Conservation (phyloP, 2,113 vertebrate species). For the Peromyscus polionotus region DNA sequence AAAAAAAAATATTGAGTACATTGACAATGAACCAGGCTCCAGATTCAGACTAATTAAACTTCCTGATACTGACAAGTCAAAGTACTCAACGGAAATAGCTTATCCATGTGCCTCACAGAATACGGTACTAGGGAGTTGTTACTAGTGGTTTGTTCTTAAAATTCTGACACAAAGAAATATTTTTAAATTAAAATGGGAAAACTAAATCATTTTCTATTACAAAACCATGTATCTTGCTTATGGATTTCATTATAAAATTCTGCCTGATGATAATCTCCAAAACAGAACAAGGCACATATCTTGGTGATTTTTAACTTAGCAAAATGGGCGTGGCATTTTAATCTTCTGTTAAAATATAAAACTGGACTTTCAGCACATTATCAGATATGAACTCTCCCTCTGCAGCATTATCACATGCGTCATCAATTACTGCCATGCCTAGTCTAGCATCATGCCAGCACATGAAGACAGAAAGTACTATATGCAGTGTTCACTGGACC, state of each 20-base stretch:
- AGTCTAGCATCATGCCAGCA: conserved; percentile 99
- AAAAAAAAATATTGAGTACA: conserved; percentile 33
- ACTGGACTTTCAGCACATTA: conserved; percentile 79
- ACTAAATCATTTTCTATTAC: conserved; percentile 36
- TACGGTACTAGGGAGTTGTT: background rate
- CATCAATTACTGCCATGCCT: conserved; percentile 99
- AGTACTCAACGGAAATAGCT: background rate
- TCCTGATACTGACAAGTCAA: conserved; percentile 44
- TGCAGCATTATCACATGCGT: conserved; percentile 99
- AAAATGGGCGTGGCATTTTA: conserved; percentile 79
- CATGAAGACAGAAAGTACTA: conserved; percentile 99
- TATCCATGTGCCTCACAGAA: background rate
- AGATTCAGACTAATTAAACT: conserved; percentile 51
- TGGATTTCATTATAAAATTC: conserved; percentile 55
- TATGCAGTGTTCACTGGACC: conserved; percentile 99
- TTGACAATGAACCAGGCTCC: background rate
- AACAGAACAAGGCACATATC: conserved; percentile 38
- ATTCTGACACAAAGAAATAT: conserved; percentile 17
- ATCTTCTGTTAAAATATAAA: conserved; percentile 53
- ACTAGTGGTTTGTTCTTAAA: conserved; percentile 4
- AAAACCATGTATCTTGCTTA: conserved; percentile 49
- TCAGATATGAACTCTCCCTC: conserved; percentile 89
- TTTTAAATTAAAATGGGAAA: conserved; percentile 61
- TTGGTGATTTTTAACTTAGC: conserved; percentile 61
- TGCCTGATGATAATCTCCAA: conserved; percentile 65